Evolutionary conservation across 2,888 invertebrate genomes (phyloP), one percentile per base, ranked within the genome.

Genomic region (Crocallis elinguaria): DNA sequence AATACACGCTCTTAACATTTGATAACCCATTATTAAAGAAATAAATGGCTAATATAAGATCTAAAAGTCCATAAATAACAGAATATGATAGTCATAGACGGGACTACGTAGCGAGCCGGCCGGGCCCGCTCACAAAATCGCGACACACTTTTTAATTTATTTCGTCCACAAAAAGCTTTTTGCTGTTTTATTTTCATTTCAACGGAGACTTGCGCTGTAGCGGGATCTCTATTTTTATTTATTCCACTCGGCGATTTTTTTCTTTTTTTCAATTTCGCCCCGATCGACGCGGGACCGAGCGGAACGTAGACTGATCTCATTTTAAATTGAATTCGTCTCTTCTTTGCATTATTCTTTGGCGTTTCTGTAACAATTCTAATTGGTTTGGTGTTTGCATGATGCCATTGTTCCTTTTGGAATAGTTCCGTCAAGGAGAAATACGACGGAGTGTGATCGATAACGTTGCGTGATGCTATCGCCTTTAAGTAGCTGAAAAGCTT

Each of bases 201-300:
- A 88, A 87, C 91, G 87, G 84, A 84, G 89, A 90, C 89, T 90
- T 90, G 89, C 88, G 85, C 86, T 87, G 88, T 88, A 88, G 88
- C 88, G 87, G 89, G 82, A 84, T 88, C 86, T 89, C 89, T 90
- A 90, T 90, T 90, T 90, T 91, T 90, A 87, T 91, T 90, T 90
- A 88, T 88, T 88, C 84, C 82, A 66, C 77, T 77, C 74, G 64
- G 67, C 67, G 70, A 77, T 77, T 84, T 84, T 82, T 78, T 77
- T 71, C 75, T 75, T 72, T 84, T 85, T 90, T 90, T 89, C 86
- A 88, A 87, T 91, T 89, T 87, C 80, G 83, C 74, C 70, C 69
- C 86, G 86, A 88, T 89, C 89, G 87, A 84, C 87, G 83, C 82
- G 81, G 83, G 78, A 77, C 84, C 80, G 76, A 73, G 79, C 79